Percentiles rank a stretch among this genome's conserved stretches.
phyloP scores from a whole-genome alignment of 2,797 vertebrate species.

The Tragelaphus oryx region DNA sequence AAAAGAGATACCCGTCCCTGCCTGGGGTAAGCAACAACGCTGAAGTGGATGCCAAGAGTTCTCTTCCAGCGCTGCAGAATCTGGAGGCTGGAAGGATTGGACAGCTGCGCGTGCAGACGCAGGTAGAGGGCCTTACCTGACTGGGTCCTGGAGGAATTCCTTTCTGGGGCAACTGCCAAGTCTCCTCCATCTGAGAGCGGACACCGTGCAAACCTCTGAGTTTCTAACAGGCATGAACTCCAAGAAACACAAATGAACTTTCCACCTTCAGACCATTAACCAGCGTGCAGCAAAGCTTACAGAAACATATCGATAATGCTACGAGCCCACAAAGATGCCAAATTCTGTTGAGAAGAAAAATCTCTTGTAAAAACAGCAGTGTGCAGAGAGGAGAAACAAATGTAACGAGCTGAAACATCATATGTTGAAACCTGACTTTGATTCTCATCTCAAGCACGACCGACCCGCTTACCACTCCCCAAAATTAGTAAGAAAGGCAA shows the following conservation, averaged over 20 bases:
- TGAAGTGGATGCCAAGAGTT: background rate
- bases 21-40: background rate
- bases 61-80: too few relatives aligned
- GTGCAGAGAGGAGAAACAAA: background rate
- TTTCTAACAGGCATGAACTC: fast-evolving
- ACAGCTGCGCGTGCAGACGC: fast-evolving
- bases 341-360: background rate
- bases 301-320: fast-evolving
- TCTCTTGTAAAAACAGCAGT: background rate
- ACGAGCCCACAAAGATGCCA: fast-evolving
- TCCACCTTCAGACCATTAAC: background rate
- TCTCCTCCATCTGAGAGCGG: background rate
- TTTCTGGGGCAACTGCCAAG: background rate
- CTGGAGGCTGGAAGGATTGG: background rate
- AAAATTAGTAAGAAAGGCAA: background rate
- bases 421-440: background rate
- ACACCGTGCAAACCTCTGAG: background rate
- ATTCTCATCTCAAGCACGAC: background rate
- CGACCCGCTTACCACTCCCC: fast-evolving
- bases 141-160: background rate
- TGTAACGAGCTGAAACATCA: background rate
- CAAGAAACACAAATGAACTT: fast-evolving
- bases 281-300: fast-evolving
- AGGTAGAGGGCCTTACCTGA: too few relatives aligned
- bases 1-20: background rate